Evolutionary conservation across 2,888 invertebrate genomes (phyloP).

Genomic region (Sepioteuthis lessoniana): DNA sequence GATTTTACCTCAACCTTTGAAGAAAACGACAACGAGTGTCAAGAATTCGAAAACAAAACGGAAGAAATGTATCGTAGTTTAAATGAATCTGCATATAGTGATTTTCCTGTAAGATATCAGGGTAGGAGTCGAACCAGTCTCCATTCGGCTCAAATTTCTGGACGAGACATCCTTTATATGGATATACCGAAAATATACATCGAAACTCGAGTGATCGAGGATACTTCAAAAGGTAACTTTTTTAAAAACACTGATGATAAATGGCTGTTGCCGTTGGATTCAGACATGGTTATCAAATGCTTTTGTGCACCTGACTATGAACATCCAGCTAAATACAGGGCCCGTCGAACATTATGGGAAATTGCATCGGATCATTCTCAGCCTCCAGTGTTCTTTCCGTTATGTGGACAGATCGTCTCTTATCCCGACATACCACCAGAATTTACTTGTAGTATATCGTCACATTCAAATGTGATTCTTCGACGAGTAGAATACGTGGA

Average conservation of each 20-base stretch:
- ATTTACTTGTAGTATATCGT: background rate
- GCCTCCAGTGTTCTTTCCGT: constrained; percentile 24
- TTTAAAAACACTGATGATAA: background rate
- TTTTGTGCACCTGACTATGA: background rate
- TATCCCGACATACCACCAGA: constrained; percentile 17
- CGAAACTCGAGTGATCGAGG: background rate
- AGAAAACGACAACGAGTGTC: background rate
- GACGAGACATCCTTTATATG: constrained; percentile 44
- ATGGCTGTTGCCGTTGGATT: constrained; percentile 4
- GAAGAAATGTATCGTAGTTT: background rate
- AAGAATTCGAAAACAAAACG: background rate
- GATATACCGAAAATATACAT: constrained; percentile 43
- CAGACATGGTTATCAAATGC: background rate
- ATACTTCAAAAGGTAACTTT: background rate
- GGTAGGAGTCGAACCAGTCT: background rate
- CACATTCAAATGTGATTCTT: background rate
- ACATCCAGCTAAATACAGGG: background rate
- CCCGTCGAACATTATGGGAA: constrained; percentile 43
- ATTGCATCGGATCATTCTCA: constrained; percentile 36
- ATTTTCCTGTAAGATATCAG: background rate
- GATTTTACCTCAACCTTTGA: background rate
- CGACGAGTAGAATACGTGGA: constrained; percentile 16
- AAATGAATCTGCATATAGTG: background rate
- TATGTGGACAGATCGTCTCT: constrained; percentile 16
- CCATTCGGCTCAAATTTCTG: constrained; percentile 17